These are phyloP conservation scores for Halcyon malimbica DNA, from an alignment of 2,113 vertebrate genomes.

Conservation along the genomic window DNA sequence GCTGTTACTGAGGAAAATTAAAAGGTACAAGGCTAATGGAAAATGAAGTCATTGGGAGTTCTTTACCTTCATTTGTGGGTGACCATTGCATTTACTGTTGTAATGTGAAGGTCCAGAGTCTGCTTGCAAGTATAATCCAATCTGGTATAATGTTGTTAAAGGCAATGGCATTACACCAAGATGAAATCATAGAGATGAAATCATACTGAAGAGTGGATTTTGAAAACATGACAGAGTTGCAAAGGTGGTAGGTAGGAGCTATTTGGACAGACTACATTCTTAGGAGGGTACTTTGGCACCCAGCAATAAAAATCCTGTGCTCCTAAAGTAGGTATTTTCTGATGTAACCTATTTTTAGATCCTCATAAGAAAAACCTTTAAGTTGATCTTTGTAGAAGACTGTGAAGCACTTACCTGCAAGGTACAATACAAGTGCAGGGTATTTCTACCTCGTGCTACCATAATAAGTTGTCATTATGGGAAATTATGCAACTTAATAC, in stretches of 20 bases:
- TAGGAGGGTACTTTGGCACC: not conserved
- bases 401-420: not conserved
- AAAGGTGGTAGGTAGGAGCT: not conserved
- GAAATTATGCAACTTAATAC: not conserved
- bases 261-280: not conserved
- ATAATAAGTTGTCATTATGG: not conserved
- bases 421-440: not conserved
- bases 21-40: not conserved
- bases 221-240: rapidly evolving
- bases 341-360: not conserved
- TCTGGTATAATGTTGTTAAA: not conserved
- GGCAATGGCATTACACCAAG: not conserved
- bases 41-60: not conserved
- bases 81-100: not conserved
- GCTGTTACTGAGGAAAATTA: not conserved
- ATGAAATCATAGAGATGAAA: not conserved
- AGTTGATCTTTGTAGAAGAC: not conserved
- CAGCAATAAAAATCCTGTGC: not conserved
- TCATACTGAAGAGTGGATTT: not conserved
- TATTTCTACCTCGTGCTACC: not conserved
- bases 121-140: not conserved
- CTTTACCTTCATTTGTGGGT: not conserved
- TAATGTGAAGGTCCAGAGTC: not conserved
- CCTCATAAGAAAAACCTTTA: not conserved
- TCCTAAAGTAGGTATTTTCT: not conserved